Percentiles rank a stretch among this genome's conserved stretches.
Conservation (phyloP, 2,797 vertebrate genomes). For the Lithobates pipiens region DNA sequence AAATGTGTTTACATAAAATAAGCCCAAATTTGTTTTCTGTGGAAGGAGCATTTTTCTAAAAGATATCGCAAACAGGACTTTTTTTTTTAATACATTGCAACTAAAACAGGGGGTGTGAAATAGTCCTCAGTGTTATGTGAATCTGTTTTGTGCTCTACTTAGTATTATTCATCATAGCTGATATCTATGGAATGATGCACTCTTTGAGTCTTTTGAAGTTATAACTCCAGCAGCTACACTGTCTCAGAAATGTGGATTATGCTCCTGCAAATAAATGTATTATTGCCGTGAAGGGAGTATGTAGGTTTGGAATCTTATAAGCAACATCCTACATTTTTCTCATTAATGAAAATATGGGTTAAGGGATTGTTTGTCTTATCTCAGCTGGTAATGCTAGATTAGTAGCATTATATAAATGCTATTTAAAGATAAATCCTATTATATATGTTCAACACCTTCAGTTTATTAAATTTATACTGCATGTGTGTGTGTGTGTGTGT, state of each 20-base stretch:
- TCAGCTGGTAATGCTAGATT: background rate
- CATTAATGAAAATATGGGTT: background rate
- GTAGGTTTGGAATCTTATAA: background rate
- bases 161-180: background rate
- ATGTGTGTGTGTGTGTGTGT: too few relatives aligned
- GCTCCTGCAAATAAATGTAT: background rate
- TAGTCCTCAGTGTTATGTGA: too few relatives aligned
- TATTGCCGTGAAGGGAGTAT: background rate
- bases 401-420: background rate
- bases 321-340: background rate
- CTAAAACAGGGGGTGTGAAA: too few relatives aligned
- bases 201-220: background rate
- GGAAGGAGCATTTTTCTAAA: too few relatives aligned
- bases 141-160: background rate
- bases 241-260: background rate
- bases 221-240: background rate
- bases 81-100: too few relatives aligned
- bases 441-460: background rate
- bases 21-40: too few relatives aligned
- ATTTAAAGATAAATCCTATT: background rate
- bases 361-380: background rate
- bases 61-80: too few relatives aligned
- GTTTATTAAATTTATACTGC: background rate
- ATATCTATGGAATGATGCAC: background rate
- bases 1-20: too few relatives aligned